A percentile compares a stretch with the other conserved stretches of the same genome.
Conservation (phyloP, 2,888 invertebrate species). For the Glaucopsyche alexis region DNA sequence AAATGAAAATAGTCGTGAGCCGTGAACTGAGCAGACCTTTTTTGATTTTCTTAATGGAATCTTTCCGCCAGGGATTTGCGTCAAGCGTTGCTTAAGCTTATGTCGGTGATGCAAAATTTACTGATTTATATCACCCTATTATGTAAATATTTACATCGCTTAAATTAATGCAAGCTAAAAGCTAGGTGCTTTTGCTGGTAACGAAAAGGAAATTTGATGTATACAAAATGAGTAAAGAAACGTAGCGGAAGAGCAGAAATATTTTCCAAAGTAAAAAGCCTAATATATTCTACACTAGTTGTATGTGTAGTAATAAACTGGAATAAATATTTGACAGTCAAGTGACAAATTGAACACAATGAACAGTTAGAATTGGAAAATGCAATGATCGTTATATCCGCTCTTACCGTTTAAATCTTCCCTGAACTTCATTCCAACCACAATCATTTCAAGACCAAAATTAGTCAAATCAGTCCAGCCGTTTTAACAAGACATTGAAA, state of each 20-base stretch:
- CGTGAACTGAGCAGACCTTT: conserved; percentile 75
- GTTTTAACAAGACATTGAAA: no score
- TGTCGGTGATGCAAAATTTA: conserved; percentile 39
- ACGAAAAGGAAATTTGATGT: not conserved
- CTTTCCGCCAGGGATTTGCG: conserved; percentile 77
- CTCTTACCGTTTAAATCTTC: no score
- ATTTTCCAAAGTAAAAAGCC: not conserved
- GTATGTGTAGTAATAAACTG: no score
- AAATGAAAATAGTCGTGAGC: conserved; percentile 78
- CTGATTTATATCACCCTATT: conserved; percentile 32
- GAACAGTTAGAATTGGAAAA: no score
- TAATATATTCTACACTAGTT: no score
- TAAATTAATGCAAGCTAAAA: conserved; percentile 3
- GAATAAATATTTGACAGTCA: no score
- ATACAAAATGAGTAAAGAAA: not conserved
- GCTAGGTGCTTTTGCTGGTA: not conserved
- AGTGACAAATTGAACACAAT: no score
- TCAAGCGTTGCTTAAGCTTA: conserved; percentile 69
- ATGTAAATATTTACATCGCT: conserved; percentile 20
- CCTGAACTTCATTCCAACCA: no score
- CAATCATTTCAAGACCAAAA: no score
- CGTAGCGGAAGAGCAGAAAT: not conserved
- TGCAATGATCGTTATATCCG: no score
- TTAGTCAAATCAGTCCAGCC: no score
- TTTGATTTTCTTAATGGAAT: conserved; percentile 81